Evolutionary conservation across 2,797 vertebrate species (phyloP).

Genomic region (Etheostoma nigrum): DNA sequence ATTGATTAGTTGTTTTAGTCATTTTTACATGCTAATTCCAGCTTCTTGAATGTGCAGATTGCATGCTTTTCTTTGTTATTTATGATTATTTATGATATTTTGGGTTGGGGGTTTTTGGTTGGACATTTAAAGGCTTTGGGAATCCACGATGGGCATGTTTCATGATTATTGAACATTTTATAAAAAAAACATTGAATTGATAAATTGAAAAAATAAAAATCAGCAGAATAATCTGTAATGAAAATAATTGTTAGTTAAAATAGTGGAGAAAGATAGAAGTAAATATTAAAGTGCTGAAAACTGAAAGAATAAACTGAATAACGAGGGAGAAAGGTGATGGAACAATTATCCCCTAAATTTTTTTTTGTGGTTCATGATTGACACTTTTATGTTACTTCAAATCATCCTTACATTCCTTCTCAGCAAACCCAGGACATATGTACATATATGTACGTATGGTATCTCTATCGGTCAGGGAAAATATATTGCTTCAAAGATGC

Average conservation of each 20-base stretch:
- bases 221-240: background rate
- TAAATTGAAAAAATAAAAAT: background rate
- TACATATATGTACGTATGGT: background rate
- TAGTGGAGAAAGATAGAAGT: too few species aligned
- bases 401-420: background rate
- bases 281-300: background rate
- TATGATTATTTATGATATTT: background rate
- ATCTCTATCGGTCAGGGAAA: slow-evolving; percentile 4
- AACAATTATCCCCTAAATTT: background rate
- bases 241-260: background rate
- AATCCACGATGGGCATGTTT: background rate
- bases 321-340: background rate
- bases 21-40: background rate
- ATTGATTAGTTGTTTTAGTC: background rate
- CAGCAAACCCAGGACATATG: background rate
- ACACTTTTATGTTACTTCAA: background rate
- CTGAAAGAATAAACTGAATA: slow-evolving; percentile 1
- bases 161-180: background rate
- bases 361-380: background rate
- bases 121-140: background rate
- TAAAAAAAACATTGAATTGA: background rate
- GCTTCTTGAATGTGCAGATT: background rate
- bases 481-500: slow-evolving; percentile 24
- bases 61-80: background rate
- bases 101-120: background rate